A percentile compares a stretch with the other conserved stretches of the same genome.
Conservation (phyloP, 2,113 vertebrate species). For the Epinephelus lanceolatus region DNA sequence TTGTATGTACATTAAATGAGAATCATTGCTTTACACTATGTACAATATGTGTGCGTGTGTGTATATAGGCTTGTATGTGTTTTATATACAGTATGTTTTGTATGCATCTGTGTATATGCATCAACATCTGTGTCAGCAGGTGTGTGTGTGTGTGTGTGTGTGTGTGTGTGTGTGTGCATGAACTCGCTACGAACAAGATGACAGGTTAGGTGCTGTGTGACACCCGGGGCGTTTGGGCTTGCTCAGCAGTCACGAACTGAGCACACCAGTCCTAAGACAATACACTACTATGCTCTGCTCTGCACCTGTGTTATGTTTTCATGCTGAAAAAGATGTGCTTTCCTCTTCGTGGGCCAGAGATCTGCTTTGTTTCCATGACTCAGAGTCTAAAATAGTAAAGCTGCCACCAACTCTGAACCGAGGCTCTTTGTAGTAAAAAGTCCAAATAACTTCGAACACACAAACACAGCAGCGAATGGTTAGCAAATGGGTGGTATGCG, state of each 20-base stretch:
- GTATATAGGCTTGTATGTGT: background rate
- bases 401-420: slow-evolving; percentile 53
- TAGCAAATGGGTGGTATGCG: slow-evolving; percentile 41
- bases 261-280: slow-evolving; percentile 53
- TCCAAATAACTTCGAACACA: slow-evolving; percentile 44
- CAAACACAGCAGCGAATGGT: slow-evolving; percentile 56
- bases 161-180: slow-evolving; percentile 36
- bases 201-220: slow-evolving; percentile 24
- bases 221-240: slow-evolving; percentile 12
- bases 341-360: slow-evolving; percentile 58
- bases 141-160: slow-evolving; percentile 31
- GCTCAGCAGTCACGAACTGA: slow-evolving; percentile 7
- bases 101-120: slow-evolving; percentile 27
- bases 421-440: slow-evolving; percentile 60
- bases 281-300: slow-evolving; percentile 54
- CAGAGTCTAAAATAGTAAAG: slow-evolving; percentile 68
- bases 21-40: background rate
- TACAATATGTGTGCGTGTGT: background rate
- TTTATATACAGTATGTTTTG: background rate
- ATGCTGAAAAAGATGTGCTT: slow-evolving; percentile 66
- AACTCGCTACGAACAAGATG: slow-evolving; percentile 34
- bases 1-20: background rate
- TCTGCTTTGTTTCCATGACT: slow-evolving; percentile 72
- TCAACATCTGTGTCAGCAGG: slow-evolving; percentile 35
- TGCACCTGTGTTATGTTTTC: slow-evolving; percentile 75